phyloP scores from a whole-genome alignment of 1,140 invertebrate species.

The Anagrus nilaparvatae region DNA sequence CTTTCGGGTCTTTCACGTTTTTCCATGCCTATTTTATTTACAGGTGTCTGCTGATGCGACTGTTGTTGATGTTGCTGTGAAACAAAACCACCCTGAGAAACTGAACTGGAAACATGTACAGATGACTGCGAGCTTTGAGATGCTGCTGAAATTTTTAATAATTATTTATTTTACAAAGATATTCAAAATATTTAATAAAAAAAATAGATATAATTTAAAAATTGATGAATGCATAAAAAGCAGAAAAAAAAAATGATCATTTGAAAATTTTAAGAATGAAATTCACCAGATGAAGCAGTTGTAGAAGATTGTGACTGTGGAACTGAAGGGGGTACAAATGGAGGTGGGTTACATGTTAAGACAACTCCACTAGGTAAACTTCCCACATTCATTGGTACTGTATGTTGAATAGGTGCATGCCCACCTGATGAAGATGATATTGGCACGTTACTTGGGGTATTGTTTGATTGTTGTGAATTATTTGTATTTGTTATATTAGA shows the following conservation, averaged over 20 bases:
- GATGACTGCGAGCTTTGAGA: too few relatives aligned
- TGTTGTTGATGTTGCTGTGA: too few relatives aligned
- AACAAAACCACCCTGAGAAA: too few relatives aligned
- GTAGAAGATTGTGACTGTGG: constrained; percentile 34
- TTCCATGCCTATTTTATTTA: constrained; percentile 33
- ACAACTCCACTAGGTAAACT: constrained; percentile 39
- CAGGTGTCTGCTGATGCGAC: constrained; percentile 24
- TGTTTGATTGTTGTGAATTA: constrained; percentile 33
- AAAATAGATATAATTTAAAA: background rate
- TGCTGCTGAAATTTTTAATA: too few relatives aligned
- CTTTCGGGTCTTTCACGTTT: constrained; percentile 37
- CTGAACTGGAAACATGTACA: too few relatives aligned
- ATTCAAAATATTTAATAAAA: too few relatives aligned
- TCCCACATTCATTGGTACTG: constrained; percentile 34
- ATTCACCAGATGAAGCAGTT: constrained; percentile 23
- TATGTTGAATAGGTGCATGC: constrained; percentile 24
- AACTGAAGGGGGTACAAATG: constrained; percentile 35
- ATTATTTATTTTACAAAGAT: background rate
- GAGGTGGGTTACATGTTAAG: constrained; percentile 36
- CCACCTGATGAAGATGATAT: constrained; percentile 28
- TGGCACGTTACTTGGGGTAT: constrained; percentile 35
- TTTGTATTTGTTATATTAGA: constrained; percentile 31
- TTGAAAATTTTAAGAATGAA: constrained; percentile 16
- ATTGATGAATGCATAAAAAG: background rate
- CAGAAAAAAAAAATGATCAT: constrained; percentile 12